Evolutionary conservation across 2,888 invertebrate genomes (phyloP).

Genomic region (Steinernema scapterisci): DNA sequence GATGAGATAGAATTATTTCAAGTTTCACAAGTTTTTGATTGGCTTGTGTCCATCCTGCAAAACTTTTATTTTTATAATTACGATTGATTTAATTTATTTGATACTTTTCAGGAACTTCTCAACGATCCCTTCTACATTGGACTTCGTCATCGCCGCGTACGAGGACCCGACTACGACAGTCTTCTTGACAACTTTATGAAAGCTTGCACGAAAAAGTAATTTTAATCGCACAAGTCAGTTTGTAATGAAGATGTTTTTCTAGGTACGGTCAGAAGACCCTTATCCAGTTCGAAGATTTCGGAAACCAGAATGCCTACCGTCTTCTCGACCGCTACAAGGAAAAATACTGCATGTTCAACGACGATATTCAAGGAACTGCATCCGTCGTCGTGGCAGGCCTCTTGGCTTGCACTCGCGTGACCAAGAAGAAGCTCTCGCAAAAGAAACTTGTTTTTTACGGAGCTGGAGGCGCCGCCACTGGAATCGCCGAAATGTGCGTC

Average conservation of each 20-base stretch:
- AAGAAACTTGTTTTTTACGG: conserved; percentile 91
- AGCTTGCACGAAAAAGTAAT: conserved; percentile 68
- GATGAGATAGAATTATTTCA: too few relatives aligned
- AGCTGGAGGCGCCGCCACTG: conserved; percentile 92
- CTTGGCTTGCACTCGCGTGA: conserved; percentile 82
- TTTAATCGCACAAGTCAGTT: not conserved
- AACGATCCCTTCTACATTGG: conserved; percentile 96
- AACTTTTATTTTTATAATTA: too few relatives aligned
- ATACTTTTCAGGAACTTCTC: conserved; percentile 73
- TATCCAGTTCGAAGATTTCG: conserved; percentile 95
- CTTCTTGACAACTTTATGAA: conserved; percentile 96
- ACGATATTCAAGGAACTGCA: conserved; percentile 98
- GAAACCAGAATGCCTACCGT: conserved; percentile 92
- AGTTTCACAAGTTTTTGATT: too few relatives aligned
- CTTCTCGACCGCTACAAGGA: conserved; percentile 86
- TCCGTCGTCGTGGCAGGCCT: conserved; percentile 93
- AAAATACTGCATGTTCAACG: conserved; percentile 92
- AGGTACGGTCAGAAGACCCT: conserved; percentile 72
- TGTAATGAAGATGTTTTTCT: conserved; percentile 34
- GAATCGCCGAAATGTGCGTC: conserved; percentile 87
- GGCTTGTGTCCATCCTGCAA: too few relatives aligned
- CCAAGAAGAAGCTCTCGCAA: conserved; percentile 81
- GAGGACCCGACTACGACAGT: conserved; percentile 85
- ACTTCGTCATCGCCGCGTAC: conserved; percentile 81
- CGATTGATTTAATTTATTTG: conserved; percentile 69